phyloP scores from a whole-genome alignment of 1,140 invertebrate genomes.

The Gryllus bimaculatus region DNA sequence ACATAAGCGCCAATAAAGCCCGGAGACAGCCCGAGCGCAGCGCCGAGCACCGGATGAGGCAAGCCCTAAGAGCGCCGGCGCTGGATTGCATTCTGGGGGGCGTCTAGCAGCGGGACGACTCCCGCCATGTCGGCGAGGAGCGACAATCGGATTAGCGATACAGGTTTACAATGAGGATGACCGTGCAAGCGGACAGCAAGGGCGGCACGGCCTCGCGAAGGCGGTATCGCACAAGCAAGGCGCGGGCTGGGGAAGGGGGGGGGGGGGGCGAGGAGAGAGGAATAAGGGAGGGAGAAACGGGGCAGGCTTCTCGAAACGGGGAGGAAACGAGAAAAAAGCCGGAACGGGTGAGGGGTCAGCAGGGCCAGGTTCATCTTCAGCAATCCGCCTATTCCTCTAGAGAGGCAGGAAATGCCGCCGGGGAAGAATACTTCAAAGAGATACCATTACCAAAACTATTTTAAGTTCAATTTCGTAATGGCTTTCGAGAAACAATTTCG shows the following conservation, averaged over 20 bases:
- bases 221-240: neutral
- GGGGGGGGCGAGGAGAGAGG: too few species aligned
- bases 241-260: too few species aligned
- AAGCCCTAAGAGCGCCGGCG: too few species aligned
- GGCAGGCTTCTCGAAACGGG: neutral
- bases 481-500: neutral
- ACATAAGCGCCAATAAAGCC: too few species aligned
- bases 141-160: neutral
- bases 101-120: too few species aligned
- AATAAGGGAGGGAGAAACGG: neutral
- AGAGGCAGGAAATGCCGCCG: neutral
- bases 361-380: too few species aligned
- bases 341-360: too few species aligned
- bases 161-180: neutral
- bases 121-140: neutral
- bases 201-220: neutral
- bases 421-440: neutral
- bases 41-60: too few species aligned
- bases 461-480: neutral
- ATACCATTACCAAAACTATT: neutral
- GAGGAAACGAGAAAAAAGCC: neutral
- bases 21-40: too few species aligned
- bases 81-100: neutral
- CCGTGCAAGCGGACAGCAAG: neutral
- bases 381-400: too few species aligned